phyloP scores from a whole-genome alignment of 2,888 invertebrate genomes.

The Mythimna albipuncta region DNA sequence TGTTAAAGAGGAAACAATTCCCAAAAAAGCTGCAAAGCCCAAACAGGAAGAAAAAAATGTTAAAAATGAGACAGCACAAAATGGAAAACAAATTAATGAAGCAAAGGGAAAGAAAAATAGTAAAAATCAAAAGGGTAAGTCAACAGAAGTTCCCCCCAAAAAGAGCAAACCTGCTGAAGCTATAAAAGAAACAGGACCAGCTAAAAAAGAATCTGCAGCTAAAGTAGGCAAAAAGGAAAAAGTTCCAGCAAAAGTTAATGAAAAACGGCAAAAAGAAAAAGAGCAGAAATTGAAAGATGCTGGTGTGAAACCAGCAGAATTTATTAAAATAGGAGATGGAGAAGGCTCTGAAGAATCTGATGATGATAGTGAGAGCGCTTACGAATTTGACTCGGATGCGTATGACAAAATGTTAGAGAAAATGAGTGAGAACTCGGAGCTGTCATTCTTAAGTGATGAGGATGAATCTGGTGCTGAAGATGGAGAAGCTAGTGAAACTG shows the following conservation, averaged over 20 bases:
- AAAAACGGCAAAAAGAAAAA: slow-evolving; percentile 73
- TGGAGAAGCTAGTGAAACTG: slow-evolving; percentile 47
- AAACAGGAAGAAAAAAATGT: slow-evolving; percentile 44
- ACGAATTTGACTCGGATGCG: slow-evolving; percentile 84
- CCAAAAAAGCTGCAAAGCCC: slow-evolving; percentile 40
- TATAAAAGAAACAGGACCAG: slow-evolving; percentile 47
- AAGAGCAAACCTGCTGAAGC: slow-evolving; percentile 30
- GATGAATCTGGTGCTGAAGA: slow-evolving; percentile 59
- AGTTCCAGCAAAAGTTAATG: slow-evolving; percentile 54
- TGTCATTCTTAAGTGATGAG: slow-evolving; percentile 42
- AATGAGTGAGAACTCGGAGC: slow-evolving; percentile 58
- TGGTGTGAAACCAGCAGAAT: slow-evolving; percentile 76
- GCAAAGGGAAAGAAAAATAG: slow-evolving; percentile 48
- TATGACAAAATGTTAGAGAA: slow-evolving; percentile 79
- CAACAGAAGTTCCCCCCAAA: slow-evolving; percentile 39
- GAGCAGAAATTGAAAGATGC: slow-evolving; percentile 73
- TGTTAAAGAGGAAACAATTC: slow-evolving; percentile 53
- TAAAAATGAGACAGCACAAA: slow-evolving; percentile 38
- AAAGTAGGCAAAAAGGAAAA: slow-evolving; percentile 50
- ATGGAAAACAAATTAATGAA: slow-evolving; percentile 30
- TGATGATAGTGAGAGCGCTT: slow-evolving; percentile 77
- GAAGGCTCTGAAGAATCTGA: slow-evolving; percentile 69
- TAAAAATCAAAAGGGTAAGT: slow-evolving; percentile 52
- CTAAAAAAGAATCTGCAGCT: slow-evolving; percentile 51
- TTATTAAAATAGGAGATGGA: slow-evolving; percentile 72